Percentiles rank a stretch among this genome's conserved stretches.
phyloP scores from a whole-genome alignment of 2,797 vertebrate genomes.

The Epinephelus malabaricus region DNA sequence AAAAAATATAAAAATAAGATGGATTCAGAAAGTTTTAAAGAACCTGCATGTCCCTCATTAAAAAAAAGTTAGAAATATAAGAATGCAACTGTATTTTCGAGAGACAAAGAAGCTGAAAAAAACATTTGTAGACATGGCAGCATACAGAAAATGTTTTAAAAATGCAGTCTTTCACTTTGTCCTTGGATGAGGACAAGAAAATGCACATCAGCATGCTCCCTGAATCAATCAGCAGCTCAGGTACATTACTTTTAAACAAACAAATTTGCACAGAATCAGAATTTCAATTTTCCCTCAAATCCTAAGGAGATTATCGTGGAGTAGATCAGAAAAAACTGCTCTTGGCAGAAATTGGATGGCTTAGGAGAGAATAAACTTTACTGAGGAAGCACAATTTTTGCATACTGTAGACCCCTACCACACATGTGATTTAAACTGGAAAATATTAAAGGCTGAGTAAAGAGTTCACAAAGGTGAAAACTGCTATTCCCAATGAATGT shows the following conservation, averaged over 20 bases:
- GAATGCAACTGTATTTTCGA: not conserved
- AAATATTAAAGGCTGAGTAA: conserved; percentile 46
- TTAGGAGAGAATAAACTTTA: conserved; percentile 60
- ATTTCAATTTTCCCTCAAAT: conserved; percentile 70
- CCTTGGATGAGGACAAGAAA: conserved; percentile 59
- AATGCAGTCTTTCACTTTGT: conserved; percentile 28
- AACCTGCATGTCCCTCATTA: not conserved
- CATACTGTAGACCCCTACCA: conserved; percentile 15
- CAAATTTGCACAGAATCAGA: conserved; percentile 62
- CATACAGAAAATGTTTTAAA: not conserved
- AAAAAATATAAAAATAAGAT: conserved; percentile 4
- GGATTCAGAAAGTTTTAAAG: not conserved
- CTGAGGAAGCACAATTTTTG: conserved; percentile 54
- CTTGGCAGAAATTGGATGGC: conserved; percentile 65
- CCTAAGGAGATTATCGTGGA: conserved; percentile 66
- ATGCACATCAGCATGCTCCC: conserved; percentile 43
- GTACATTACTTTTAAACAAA: conserved; percentile 70
- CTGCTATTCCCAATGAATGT: conserved; percentile 15
- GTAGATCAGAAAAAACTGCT: conserved; percentile 65
- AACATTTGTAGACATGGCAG: not conserved
- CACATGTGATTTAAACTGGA: conserved; percentile 28
- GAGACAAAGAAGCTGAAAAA: not conserved
- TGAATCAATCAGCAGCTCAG: conserved; percentile 53
- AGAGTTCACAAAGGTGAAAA: conserved; percentile 39
- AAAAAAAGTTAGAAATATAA: not conserved